Evolutionary conservation across 64 coral and sea anemone species (phyloP), one percentile per base, ranked within the genome.

Genomic region (Acropora yongei): DNA sequence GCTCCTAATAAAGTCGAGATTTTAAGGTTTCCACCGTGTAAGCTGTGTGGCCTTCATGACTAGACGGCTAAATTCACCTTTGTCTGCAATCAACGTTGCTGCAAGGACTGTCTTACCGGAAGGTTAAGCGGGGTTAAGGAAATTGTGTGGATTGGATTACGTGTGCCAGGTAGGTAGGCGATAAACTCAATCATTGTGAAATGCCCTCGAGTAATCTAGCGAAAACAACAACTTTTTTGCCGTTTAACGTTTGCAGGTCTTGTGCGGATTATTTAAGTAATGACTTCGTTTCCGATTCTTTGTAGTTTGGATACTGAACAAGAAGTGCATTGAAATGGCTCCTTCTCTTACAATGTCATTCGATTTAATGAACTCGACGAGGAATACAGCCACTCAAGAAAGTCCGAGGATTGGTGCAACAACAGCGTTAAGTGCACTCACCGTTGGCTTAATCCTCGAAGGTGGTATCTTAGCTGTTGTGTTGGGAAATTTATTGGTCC

Each of bases 401-500:
- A 71, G 6, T 2, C 2, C 42, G 18, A n/a, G 19, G 9, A 11
- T 14, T 71, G 65, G 1, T 19, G 82, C 47, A 71, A 8, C 41
- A 20, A 46, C 60, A 48, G 30, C 43, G 11, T 65, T 89, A 60
- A 94, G 60, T 46, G 82, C 83, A 78, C 55, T 94, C 8, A 53
- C 61, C 9, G 73, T 91, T 43, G 95, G 95, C 19, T 71, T 97
- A 80, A 45, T 94, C 41, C 83, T 97, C 42, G 92, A 97, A 57
- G 14, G 80, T 57, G 78, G 84, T 1, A 90, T 93, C 69, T 41
- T 94, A 46, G 47, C 74, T 0, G 92, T 91, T 2, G 89, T 76
- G 16, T 67, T 97, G 1, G 92, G 92, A 45, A 97, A 97, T 83
- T 78, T 97, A 68, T 63, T 97, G 18, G 95, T 97, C 0, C 57